These are phyloP conservation scores for Sylvia borin DNA, from an alignment of 2,797 vertebrate species.

Conservation along the genomic window DNA sequence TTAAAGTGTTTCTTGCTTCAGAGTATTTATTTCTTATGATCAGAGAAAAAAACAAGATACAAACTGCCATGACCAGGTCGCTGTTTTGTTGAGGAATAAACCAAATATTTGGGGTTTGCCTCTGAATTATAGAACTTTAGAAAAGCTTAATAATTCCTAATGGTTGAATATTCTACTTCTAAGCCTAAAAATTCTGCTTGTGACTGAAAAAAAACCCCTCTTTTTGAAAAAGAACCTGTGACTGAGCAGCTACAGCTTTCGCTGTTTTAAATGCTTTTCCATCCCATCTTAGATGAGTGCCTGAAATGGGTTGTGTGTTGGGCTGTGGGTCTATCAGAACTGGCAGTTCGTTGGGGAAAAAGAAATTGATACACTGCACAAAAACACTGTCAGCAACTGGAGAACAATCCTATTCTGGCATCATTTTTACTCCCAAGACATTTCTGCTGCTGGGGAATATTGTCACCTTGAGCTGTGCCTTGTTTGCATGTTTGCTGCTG, in stretches of 20 bases:
- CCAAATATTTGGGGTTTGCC: neutral
- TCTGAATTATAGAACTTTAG: neutral
- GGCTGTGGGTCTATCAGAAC: neutral
- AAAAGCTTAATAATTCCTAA: neutral
- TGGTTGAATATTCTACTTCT: neutral
- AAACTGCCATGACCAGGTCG: neutral
- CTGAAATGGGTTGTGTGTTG: neutral
- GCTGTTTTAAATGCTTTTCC: neutral
- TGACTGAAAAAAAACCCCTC: neutral
- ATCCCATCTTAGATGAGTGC: neutral
- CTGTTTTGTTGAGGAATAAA: neutral
- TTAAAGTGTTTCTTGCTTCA: neutral
- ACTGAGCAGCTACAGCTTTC: neutral
- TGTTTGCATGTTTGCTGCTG: neutral
- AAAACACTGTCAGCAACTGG: neutral
- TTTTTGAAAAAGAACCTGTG: neutral
- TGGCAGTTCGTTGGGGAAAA: neutral
- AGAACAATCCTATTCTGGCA: neutral
- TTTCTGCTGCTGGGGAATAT: neutral
- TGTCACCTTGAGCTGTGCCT: neutral
- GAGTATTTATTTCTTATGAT: neutral
- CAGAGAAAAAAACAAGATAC: neutral
- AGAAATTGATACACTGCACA: neutral
- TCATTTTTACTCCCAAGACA: neutral
- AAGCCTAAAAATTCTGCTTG: neutral